Conservation (phyloP, 2,888 invertebrate genomes). For the Amiota communis region DNA sequence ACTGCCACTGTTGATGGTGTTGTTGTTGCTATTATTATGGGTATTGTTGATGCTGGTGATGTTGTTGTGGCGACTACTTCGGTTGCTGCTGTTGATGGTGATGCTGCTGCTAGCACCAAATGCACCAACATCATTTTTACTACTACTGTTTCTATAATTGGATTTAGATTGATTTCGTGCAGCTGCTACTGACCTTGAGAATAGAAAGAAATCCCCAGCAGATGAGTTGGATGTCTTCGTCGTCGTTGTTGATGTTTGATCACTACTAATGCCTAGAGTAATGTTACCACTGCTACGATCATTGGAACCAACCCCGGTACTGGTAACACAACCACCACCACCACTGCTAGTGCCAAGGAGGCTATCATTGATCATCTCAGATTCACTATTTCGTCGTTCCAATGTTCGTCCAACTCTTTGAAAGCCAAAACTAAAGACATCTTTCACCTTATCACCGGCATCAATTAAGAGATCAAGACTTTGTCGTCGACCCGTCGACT, state of each 20-base stretch:
- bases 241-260: conserved; percentile 41
- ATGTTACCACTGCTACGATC: conserved; percentile 15
- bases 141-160: conserved; percentile 35
- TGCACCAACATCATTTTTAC: conserved; percentile 22
- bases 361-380: conserved; percentile 75
- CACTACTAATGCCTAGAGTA: conserved; percentile 16
- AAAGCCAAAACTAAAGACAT: conserved; percentile 85
- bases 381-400: conserved; percentile 83
- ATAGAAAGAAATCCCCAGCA: conserved; percentile 71
- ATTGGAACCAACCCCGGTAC: conserved; percentile 33
- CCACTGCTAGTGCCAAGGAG: conserved; percentile 40
- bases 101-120: not conserved
- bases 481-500: conserved; percentile 76
- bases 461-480: conserved; percentile 85
- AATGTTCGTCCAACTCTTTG: conserved; percentile 80
- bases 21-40: conserved; percentile 6
- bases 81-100: not conserved
- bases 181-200: conserved; percentile 72
- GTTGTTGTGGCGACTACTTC: conserved; percentile 6
- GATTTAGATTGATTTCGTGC: conserved; percentile 32
- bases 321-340: conserved; percentile 38
- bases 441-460: conserved; percentile 86
- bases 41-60: conserved; percentile 1
- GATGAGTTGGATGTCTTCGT: not conserved
- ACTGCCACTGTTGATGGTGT: conserved; percentile 33